Conservation (phyloP, 2,797 vertebrate species). For the Odontamblyopus rebecca region DNA sequence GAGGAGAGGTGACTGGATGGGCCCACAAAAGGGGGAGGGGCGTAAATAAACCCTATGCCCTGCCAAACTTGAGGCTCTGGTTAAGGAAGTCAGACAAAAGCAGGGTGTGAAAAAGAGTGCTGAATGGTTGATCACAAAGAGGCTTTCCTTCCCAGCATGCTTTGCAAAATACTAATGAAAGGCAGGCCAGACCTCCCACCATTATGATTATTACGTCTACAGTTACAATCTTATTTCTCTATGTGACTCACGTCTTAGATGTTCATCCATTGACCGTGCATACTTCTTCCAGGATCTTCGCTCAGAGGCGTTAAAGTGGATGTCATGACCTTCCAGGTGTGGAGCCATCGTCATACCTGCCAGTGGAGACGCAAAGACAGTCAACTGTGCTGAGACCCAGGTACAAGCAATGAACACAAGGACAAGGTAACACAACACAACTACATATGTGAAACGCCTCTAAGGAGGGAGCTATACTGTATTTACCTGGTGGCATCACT, state of each 20-base stretch:
- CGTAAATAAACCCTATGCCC: slow-evolving; percentile 76
- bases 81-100: slow-evolving; percentile 78
- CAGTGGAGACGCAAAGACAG: slow-evolving; percentile 75
- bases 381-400: slow-evolving; percentile 69
- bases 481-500: slow-evolving; percentile 91
- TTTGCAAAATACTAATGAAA: slow-evolving; percentile 65
- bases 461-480: slow-evolving; percentile 27
- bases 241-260: slow-evolving; percentile 85
- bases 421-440: slow-evolving; percentile 10
- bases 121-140: slow-evolving; percentile 78
- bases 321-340: slow-evolving; percentile 83
- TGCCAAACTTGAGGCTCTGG: slow-evolving; percentile 74
- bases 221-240: not conserved
- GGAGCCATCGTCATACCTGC: slow-evolving; percentile 96
- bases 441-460: not conserved
- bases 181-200: slow-evolving; percentile 34
- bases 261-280: slow-evolving; percentile 83
- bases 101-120: slow-evolving; percentile 48
- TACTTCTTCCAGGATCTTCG: slow-evolving; percentile 90
- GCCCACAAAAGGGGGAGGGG: slow-evolving; percentile 41
- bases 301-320: slow-evolving; percentile 87
- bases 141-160: slow-evolving; percentile 79
- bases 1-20: slow-evolving; percentile 21
- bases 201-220: not conserved
- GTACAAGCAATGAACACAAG: slow-evolving; percentile 43